Conservation (phyloP, 2,797 vertebrate species). For the Luscinia luscinia region DNA sequence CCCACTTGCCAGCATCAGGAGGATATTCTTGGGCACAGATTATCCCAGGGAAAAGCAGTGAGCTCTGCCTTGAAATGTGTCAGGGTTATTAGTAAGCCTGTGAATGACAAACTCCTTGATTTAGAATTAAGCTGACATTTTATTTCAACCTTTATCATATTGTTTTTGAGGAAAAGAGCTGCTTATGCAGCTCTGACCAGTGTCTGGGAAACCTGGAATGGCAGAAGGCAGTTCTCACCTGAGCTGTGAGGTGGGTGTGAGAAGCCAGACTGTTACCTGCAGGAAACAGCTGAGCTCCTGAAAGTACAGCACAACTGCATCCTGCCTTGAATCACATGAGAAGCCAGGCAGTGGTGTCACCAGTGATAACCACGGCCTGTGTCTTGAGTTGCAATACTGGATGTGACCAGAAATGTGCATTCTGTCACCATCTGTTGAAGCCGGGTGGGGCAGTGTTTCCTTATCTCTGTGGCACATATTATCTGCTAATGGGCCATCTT, state of each 20-base stretch:
- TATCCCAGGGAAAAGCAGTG: background rate
- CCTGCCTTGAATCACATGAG: rapidly evolving
- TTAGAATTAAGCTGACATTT: background rate
- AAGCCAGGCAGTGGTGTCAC: background rate
- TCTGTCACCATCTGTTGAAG: no score
- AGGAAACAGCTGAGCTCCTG: background rate
- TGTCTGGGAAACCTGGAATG: background rate
- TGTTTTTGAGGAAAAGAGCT: background rate
- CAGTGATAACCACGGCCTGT: rapidly evolving
- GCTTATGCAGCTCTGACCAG: background rate
- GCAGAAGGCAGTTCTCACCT: background rate
- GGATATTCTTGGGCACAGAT: background rate
- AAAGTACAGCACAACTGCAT: background rate
- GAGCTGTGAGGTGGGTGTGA: background rate
- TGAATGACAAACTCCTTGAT: conserved; percentile 1
- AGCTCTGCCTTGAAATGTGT: background rate
- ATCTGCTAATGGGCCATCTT: no score
- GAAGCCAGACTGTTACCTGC: background rate
- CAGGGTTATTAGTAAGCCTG: background rate
- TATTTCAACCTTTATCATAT: background rate
- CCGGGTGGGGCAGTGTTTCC: no score
- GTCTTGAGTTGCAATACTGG: no score
- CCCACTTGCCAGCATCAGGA: background rate
- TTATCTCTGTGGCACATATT: no score
- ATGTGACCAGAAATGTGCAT: no score